Conservation (phyloP, 2,888 invertebrate species). For the Chrysina gloriosa region DNA sequence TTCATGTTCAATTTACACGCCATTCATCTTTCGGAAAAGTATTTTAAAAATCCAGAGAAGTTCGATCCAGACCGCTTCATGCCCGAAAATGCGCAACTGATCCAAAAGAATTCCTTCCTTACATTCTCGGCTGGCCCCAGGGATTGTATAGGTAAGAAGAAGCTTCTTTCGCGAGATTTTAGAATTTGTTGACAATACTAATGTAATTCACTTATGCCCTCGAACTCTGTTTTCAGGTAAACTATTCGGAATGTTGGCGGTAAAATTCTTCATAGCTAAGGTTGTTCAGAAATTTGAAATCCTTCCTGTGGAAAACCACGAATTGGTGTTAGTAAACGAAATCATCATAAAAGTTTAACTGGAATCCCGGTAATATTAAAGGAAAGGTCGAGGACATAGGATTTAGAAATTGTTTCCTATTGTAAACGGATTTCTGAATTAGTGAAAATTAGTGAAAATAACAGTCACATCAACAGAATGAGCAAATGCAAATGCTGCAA, state of each 20-base stretch:
- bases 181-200: no score
- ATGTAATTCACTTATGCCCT: background rate
- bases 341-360: constrained; percentile 4
- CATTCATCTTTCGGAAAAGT: constrained; percentile 40
- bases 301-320: constrained; percentile 19
- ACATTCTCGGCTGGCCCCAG: constrained; percentile 35
- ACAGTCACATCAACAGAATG: no score
- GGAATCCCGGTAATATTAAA: constrained; percentile 34
- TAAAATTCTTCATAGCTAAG: constrained; percentile 14
- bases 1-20: constrained; percentile 35
- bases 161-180: no score
- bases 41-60: constrained; percentile 45
- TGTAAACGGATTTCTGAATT: no score
- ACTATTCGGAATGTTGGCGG: constrained; percentile 25
- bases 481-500: no score
- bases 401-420: background rate
- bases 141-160: constrained; percentile 40
- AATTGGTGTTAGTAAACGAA: constrained; percentile 5
- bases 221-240: no score
- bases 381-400: background rate
- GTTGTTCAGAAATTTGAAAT: constrained; percentile 33
- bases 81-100: constrained; percentile 40
- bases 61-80: constrained; percentile 48
- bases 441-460: no score
- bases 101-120: constrained; percentile 7